phyloP scores from a whole-genome alignment of 1,140 invertebrate genomes.

The Bradysia coprophila region DNA sequence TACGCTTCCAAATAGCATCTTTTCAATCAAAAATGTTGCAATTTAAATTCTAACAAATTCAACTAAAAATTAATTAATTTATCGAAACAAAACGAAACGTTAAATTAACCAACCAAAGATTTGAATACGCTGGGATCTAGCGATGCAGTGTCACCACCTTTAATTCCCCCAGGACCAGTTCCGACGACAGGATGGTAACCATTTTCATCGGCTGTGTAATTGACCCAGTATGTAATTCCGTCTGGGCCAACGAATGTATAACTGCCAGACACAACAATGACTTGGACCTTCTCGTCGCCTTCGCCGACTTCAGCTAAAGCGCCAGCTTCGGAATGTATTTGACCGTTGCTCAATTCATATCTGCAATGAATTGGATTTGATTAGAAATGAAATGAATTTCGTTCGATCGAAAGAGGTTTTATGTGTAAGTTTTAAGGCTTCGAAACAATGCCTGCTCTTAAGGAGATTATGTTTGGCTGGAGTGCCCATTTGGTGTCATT shows the following conservation, averaged over 20 bases:
- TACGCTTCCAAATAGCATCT: too few species aligned
- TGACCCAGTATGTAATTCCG: conserved; percentile 4
- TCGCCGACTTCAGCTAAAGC: neutral
- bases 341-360: conserved; percentile 3
- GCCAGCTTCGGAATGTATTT: conserved; percentile 2
- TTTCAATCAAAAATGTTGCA: too few species aligned
- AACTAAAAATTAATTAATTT: too few species aligned
- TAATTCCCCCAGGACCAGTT: conserved; percentile 2
- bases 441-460: neutral
- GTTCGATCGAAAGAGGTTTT: neutral
- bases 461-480: too few species aligned
- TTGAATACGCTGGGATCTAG: conserved; percentile 3
- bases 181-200: conserved; percentile 2
- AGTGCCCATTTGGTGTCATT: too few species aligned
- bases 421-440: neutral
- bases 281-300: neutral
- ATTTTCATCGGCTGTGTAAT: conserved; percentile 2
- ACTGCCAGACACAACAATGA: neutral
- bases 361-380: neutral
- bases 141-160: conserved; percentile 1
- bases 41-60: too few species aligned
- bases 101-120: conserved; percentile 4
- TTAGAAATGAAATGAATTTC: neutral
- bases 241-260: conserved; percentile 3
- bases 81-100: too few species aligned